phyloP scores from a whole-genome alignment of 2,888 invertebrate species.

The Nezara viridula region DNA sequence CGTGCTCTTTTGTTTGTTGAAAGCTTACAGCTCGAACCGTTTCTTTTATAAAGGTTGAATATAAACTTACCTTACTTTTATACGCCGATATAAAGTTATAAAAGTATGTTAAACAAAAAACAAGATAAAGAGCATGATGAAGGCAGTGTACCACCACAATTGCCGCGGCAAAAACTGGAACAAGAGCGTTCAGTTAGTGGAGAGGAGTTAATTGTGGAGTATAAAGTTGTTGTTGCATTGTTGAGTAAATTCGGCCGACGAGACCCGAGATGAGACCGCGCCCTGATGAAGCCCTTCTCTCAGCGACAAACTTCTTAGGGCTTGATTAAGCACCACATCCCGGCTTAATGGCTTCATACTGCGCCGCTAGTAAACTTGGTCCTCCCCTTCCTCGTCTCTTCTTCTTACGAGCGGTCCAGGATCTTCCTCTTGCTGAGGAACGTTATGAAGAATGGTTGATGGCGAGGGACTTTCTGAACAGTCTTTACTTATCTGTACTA shows the following conservation, averaged over 20 bases:
- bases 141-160: background rate
- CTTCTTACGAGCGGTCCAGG: background rate
- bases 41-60: too few species aligned
- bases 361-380: background rate
- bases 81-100: too few species aligned
- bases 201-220: background rate
- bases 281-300: background rate
- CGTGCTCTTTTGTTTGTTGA: too few species aligned
- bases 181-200: background rate
- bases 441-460: too few species aligned
- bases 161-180: background rate
- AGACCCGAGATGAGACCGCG: background rate
- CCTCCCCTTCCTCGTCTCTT: background rate
- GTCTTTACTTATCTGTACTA: too few species aligned
- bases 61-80: too few species aligned
- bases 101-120: too few species aligned
- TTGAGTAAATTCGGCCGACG: background rate
- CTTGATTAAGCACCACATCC: background rate
- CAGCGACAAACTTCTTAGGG: background rate
- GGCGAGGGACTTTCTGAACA: too few species aligned
- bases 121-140: background rate
- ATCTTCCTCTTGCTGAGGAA: background rate
- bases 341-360: background rate
- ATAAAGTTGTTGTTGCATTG: conserved; percentile 34
- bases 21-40: too few species aligned